phyloP scores from a whole-genome alignment of 1,140 invertebrate species.

The Dolichoris vasculosae region DNA sequence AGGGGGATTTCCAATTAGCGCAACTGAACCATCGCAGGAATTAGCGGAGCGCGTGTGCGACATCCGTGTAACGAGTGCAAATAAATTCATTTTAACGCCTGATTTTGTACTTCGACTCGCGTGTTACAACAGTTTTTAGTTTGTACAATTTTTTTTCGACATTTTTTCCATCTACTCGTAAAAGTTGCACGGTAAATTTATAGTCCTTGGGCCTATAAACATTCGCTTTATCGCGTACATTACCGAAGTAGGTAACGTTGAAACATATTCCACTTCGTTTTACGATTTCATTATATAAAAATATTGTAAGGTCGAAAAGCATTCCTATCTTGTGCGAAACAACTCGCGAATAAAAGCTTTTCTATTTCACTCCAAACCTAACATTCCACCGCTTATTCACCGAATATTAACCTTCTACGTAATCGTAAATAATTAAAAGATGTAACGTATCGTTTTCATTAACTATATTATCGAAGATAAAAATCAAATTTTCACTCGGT shows the following conservation, averaged over 20 bases:
- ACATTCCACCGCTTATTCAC: no score
- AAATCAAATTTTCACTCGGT: not conserved
- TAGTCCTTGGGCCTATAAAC: not conserved
- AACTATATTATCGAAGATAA: not conserved
- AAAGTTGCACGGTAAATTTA: not conserved
- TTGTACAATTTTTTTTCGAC: not conserved
- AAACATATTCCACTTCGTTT: not conserved
- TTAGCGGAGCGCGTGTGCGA: not conserved
- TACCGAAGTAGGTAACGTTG: not conserved
- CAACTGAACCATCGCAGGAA: not conserved
- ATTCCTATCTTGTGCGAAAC: not conserved
- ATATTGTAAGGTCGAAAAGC: not conserved
- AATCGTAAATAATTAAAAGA: not conserved
- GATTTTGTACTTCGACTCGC: not conserved
- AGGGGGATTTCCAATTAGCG: constrained; percentile 44
- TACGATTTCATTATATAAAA: not conserved
- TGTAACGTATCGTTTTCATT: not conserved
- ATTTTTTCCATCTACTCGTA: not conserved
- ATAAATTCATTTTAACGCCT: not conserved
- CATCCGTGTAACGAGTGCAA: not conserved
- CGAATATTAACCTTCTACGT: not conserved
- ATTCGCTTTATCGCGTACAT: not conserved
- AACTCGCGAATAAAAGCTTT: not conserved
- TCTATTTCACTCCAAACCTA: not conserved
- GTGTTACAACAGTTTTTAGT: not conserved